These are phyloP conservation scores for Coecobrya sp. DNA, from an alignment of 2,888 invertebrate species.

Conservation along the genomic window DNA sequence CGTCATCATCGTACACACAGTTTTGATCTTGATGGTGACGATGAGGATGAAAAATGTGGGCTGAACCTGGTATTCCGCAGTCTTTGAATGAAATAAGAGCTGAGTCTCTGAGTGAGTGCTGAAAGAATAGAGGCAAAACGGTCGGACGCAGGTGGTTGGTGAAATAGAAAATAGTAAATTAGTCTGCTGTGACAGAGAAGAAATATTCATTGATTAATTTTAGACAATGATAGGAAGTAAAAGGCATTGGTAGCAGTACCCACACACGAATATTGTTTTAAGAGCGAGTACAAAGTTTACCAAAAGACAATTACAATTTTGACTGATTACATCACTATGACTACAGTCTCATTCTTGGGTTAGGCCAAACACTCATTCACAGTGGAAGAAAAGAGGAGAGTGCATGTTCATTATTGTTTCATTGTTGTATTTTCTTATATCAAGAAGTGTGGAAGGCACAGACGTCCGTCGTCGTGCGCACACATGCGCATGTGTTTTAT, in stretches of 20 bases:
- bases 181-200: background rate
- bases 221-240: conserved; percentile 69
- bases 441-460: background rate
- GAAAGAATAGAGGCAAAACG: background rate
- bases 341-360: conserved; percentile 13
- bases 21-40: conserved; percentile 37
- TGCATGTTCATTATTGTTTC: background rate
- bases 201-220: conserved; percentile 72
- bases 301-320: conserved; percentile 28
- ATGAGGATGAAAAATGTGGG: conserved; percentile 72
- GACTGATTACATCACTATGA: conserved; percentile 49
- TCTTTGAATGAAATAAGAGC: conserved; percentile 34
- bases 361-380: background rate
- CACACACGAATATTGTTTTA: conserved; percentile 45
- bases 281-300: background rate
- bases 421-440: background rate
- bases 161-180: conserved; percentile 37
- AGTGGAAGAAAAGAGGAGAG: background rate
- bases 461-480: too few relatives aligned
- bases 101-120: background rate
- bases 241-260: background rate
- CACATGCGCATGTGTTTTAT: too few relatives aligned
- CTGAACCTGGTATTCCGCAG: conserved; percentile 64
- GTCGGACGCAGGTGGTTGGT: background rate
- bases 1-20: conserved; percentile 5